phyloP scores from a whole-genome alignment of 1,140 invertebrate species.

The Drosophila ironensis region DNA sequence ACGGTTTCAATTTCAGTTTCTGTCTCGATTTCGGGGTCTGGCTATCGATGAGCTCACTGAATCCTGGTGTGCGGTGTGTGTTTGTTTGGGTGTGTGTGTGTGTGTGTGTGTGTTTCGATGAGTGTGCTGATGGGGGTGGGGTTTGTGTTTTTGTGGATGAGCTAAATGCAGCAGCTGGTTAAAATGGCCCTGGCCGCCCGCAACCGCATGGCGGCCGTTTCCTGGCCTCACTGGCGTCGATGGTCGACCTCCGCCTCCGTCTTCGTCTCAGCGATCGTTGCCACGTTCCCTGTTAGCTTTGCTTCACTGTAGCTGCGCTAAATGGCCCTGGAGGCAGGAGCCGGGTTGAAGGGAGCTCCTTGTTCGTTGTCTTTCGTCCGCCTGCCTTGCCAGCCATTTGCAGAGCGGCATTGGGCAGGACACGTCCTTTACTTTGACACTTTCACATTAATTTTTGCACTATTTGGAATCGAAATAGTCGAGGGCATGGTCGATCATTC shows the following conservation, averaged over 20 bases:
- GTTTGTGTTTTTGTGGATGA: constrained; percentile 19
- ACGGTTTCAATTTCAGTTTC: constrained; percentile 12
- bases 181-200: constrained; percentile 60
- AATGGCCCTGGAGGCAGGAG: neutral
- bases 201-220: constrained; percentile 60
- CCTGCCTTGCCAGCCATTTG: constrained; percentile 43
- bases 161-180: constrained; percentile 44
- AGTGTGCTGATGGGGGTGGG: neutral
- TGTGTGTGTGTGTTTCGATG: neutral
- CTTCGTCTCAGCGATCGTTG: neutral
- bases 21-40: neutral
- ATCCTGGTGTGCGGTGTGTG: constrained; percentile 5
- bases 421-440: neutral
- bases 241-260: neutral
- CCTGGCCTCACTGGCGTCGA: neutral
- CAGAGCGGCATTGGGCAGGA: constrained; percentile 29
- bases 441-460: neutral
- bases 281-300: constrained; percentile 36
- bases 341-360: constrained; percentile 8
- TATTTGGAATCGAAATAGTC: neutral
- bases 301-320: constrained; percentile 31
- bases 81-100: neutral
- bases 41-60: constrained; percentile 32
- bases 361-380: constrained; percentile 23
- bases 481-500: constrained; percentile 3